Base-by-base conservation (phyloP, 2,113 vertebrate genomes). In the Rhipidura dahli region DNA sequence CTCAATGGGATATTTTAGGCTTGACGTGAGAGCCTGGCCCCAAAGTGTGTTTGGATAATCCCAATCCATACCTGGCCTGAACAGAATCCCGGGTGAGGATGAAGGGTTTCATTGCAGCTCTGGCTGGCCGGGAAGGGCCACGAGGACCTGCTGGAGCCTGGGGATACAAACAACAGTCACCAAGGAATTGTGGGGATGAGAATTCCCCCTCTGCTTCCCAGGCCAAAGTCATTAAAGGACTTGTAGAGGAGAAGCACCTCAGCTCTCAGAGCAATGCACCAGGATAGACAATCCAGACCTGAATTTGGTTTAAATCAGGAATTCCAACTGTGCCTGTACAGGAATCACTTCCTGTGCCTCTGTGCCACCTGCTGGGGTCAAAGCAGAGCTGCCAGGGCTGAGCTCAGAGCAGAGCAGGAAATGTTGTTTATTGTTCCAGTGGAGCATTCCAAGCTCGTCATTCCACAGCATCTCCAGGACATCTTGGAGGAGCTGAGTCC, bases 61-160 rank as follows among this genome's bases (percentile, higher is more conserved):
- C 60, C 33, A 39, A 44, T 27, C 7, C 61, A 27, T 98, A 98
- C 98, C 98, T 98, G 63, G 98, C 98, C 98, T 99, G 99, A 40
- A 98, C 89, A 45, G 97, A 97, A 28, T 99, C 98, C 94, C 99
- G 98, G 85, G 99, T 99, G 21, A 99, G 98, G 91, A 99, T 98
- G 96, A 99, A 99, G 20, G 99, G 98, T 72, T 98, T 99, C 98
- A 99, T 33, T 0, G 98, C 98, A 30, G 98, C 73, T 78, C 98
- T 98, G 63, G 30, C 68, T 53, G 78, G 95, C 80, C 50, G 97
- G 84, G 96, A 24, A 11, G 96, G 23, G 21, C 86, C 81, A 1
- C 71, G 97, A 28, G 96, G 61, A 24, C 97, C 69, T 37, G 96
- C 95, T 82, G 96, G 33, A 79, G 94, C 56, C 98, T 98, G 81